Evolutionary conservation across 2,888 invertebrate species (phyloP).

Genomic region (Himalopsyche kuldschensis): DNA sequence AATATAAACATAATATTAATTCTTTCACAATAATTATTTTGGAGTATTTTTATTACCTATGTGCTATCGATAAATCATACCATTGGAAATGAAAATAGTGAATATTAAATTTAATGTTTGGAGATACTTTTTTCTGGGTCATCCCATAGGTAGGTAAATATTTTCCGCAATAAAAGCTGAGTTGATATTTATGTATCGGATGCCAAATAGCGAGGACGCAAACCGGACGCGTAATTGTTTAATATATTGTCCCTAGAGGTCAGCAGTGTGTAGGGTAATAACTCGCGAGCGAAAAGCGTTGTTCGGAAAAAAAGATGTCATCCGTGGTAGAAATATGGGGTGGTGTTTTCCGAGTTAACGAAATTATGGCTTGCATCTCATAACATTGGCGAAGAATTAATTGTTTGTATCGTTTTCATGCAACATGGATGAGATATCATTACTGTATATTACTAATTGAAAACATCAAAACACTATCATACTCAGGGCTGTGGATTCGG

Average conservation of each 20-base stretch:
- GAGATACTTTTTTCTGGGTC: background rate
- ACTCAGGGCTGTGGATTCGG: no score
- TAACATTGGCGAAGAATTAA: background rate
- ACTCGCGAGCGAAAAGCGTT: constrained; percentile 1
- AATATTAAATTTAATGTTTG: no score
- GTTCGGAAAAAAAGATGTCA: background rate
- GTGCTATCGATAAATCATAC: no score
- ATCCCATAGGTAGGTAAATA: background rate
- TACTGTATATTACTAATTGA: no score
- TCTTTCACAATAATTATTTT: no score
- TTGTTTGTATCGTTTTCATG: background rate
- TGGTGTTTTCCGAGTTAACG: background rate
- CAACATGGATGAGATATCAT: no score
- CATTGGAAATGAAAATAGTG: no score
- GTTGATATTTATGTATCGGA: constrained; percentile 25
- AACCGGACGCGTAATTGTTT: constrained; percentile 23
- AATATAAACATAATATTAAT: no score
- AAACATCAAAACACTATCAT: no score
- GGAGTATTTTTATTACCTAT: no score
- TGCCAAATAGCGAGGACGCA: constrained; percentile 23
- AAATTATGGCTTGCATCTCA: background rate
- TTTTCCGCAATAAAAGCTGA: constrained; percentile 25
- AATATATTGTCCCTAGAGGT: constrained; percentile 24
- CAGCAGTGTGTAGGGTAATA: background rate
- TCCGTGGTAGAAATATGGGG: background rate